Base-by-base conservation (phyloP, 2,797 vertebrate genomes). In the Cuniculus paca region DNA sequence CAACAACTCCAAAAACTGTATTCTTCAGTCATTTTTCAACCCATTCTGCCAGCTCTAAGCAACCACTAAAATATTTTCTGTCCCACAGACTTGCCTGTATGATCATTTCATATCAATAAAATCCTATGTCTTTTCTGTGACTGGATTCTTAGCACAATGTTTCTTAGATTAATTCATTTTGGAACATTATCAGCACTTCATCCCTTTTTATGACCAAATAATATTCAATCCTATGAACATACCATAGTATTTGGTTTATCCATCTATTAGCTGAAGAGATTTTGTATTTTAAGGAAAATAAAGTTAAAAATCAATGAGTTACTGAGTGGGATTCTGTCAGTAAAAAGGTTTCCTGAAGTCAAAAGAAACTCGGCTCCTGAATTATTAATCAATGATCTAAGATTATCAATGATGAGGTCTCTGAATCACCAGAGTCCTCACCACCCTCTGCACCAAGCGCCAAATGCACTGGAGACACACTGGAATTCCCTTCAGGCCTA, bases 301-400 rank as follows among this genome's bases (percentile, higher is more conserved):
- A 78, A 86, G 58, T 60, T n/a, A 39, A 88, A 85, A 85, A 11
- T 70, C 80, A 94, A 16, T 83, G 86, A 83, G 28, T 79, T 75
- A 80, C 7, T 39, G 52, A 60, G 5, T 39, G 42, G 36, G 24
- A 83, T 42, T 48, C 16, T 79, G 22, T 87, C 68, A 90, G 58
- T n/a, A 70, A 90, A 83, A 20, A 50, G 20, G 31, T 65, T 81
- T 86, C 54, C 68, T 65, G 45, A 87, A 83, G 50, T 89, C 74
- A 61, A 12, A 88, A 61, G 1, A 94, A 13, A 81, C 12, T 78
- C 19, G 77, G 54, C 13, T n/a, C 84, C 63, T 70, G 50, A 80
- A 90, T 24, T 16, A 90, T 7, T 39, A 63, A 89, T 26, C 5
- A 48, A 63, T 45, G 48, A 84, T 42, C 60, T 61, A 24, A 78